Conservation (phyloP, 2,113 vertebrate species). For the Hydrolagus affinis region DNA sequence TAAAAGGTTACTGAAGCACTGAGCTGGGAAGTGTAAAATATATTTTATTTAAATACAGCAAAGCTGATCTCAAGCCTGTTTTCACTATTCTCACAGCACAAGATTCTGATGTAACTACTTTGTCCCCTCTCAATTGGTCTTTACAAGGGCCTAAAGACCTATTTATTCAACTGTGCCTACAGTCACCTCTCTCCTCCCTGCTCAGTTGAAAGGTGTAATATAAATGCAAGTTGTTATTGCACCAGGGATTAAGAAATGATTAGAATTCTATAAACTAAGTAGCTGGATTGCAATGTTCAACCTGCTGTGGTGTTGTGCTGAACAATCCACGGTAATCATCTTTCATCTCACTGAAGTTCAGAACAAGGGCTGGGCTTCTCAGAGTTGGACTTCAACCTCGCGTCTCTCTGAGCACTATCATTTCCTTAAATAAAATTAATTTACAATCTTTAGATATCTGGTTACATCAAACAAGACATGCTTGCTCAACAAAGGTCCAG, state of each 20-base stretch:
- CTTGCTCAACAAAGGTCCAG: background rate
- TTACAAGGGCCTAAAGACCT: no score
- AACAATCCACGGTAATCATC: background rate
- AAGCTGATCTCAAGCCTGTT: background rate
- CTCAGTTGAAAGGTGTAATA: no score
- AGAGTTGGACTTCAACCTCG: background rate
- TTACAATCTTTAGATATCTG: slow-evolving; percentile 15
- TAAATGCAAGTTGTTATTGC: no score
- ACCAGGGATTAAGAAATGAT: no score
- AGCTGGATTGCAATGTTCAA: background rate
- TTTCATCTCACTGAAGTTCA: background rate
- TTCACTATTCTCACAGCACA: background rate
- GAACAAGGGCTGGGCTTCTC: background rate
- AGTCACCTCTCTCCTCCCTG: no score
- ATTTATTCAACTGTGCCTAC: no score
- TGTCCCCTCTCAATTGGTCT: no score
- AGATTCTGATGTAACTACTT: background rate
- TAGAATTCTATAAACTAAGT: background rate
- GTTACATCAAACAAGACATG: background rate
- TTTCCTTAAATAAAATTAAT: background rate
- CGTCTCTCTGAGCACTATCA: background rate
- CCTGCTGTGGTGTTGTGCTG: background rate
- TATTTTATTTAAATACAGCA: background rate
- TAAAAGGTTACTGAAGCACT: background rate
- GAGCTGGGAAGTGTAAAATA: background rate